Evolutionary conservation across 2,113 vertebrate genomes (phyloP).

Genomic region (Macrotus californicus): DNA sequence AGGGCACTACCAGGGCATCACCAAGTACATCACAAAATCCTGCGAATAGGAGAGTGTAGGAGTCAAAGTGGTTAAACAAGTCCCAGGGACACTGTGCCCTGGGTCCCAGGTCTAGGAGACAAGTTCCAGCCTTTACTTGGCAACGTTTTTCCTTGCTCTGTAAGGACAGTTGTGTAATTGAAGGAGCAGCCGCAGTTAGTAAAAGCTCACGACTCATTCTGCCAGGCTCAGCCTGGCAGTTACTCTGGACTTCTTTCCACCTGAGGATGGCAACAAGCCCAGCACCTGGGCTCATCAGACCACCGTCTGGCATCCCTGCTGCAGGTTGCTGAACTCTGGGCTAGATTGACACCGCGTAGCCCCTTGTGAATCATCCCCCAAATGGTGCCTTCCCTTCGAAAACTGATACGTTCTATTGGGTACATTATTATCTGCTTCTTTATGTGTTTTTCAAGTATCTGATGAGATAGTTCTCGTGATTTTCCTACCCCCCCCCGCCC

Average conservation of each 20-base stretch:
- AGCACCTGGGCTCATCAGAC: constrained; percentile 40
- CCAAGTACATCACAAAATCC: not conserved
- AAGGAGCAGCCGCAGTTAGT: constrained; percentile 33
- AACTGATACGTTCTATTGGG: not conserved
- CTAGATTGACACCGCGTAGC: constrained; percentile 33
- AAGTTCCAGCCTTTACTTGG: not conserved
- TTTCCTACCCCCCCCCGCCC: not conserved
- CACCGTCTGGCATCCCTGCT: constrained; percentile 56
- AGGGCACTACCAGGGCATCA: not conserved
- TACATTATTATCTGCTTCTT: not conserved
- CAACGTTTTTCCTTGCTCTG: not conserved
- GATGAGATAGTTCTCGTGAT: not conserved
- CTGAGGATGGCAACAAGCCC: constrained; percentile 55
- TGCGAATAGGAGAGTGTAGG: not conserved
- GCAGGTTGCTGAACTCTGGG: constrained; percentile 32
- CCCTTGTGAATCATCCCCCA: not conserved
- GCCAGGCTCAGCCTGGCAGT: constrained; percentile 49
- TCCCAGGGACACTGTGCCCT: not conserved
- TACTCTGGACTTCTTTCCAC: constrained; percentile 37
- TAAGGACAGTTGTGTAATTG: constrained; percentile 52
- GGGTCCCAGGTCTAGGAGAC: not conserved
- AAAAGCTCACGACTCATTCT: constrained; percentile 14
- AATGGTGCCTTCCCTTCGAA: constrained; percentile 10
- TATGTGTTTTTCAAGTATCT: not conserved
- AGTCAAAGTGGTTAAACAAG: not conserved